Base-by-base conservation (phyloP, 2,113 vertebrate species). In the Vidua macroura region DNA sequence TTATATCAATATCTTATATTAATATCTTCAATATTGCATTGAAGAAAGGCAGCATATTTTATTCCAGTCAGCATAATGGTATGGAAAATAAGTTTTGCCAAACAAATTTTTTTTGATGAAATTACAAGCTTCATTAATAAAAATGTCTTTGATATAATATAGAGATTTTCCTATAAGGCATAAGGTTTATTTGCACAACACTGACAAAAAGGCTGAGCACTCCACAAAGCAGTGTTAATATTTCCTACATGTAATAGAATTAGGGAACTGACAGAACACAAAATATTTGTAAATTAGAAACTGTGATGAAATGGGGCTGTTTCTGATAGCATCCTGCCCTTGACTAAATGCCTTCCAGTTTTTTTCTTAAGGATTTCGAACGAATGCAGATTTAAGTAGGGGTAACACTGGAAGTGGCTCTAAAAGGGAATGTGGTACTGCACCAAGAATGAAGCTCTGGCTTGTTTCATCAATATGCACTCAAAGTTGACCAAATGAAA, bases 121-220 rank as follows among this genome's bases (percentile, higher is more conserved):
- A 85, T 91, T 44, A 88, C 30, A 86, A 95, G 27, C 39, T 88
- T 93, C 51, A 58, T 77, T 95, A 85, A 74, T 56, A 88, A 74
- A 93, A 91, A 73, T 25, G 15, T 12, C 64, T 73, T 33, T 80
- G 75, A 66, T 59, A 59, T 5, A 85, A 85, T 27, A 27, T 5
- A 82, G 27, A 53, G n/a, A 53, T 30, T 43, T 83, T 91, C 37
- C 74, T 88, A 16, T 12, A 67, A 69, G 55, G 62, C 11, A 10
- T 37, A 46, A 92, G 14, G 33, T 49, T 90, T 51, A n/a, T 66
- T 76, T 93, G 51, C 64, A 67, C 3, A 3, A 67, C 5, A 25
- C 43, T 59, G n/a, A 83, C n/a, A 58, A 70, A 69, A 91, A 51
- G 5, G 41, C 37, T 33, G 66, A 68, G 30, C 27, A 15, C 37